Evolutionary conservation across 2,888 invertebrate species (phyloP), one percentile per base, ranked within the genome.

Genomic region (Thera britannica): DNA sequence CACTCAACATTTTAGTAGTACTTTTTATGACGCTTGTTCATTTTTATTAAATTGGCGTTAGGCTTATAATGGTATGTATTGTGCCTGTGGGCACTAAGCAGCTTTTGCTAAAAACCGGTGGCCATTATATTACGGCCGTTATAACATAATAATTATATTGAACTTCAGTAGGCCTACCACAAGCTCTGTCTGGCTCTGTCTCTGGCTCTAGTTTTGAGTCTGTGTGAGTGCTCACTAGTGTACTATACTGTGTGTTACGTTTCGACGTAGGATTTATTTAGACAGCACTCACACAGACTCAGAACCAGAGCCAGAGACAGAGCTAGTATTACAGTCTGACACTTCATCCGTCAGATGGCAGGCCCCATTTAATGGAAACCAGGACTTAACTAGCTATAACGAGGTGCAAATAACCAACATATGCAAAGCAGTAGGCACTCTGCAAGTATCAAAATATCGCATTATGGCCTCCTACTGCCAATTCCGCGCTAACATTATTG

Each of bases 381-480:
- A 23, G 46, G 65, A 12, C 35, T 56, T 58, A 55, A 62, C 61
- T 34, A 35, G 41, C 58, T 65, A 65, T 65, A 68, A 66, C 63
- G 60, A 63, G 44, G 63, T 64, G 66, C 66, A 70, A 67, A 67
- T 66, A 66, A 70, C 60, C 63, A 60, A 60, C 66, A 67, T 70
- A 66, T 70, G 63, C 67, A 62, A 58, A 67, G 62, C 62, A 62
- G 58, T 55, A 59, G 59, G 55, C 62, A 57, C 60, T 63, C 46
- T 49, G 54, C 34, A 58, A 63, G 57, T 63, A 62, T 66, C 70
- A 66, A 67, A 69, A 70, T 70, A 66, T 70, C 70, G 57, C 70
- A 71, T 75, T 75, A 73, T 58, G 52, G 67, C 72, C 66, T 69
- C 60, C 66, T 63, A 62, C 71, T 74, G 71, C 64, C 66, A 67